Percentiles rank a stretch among this genome's conserved stretches.
phyloP scores from a whole-genome alignment of 2,113 vertebrate genomes.

The Lasiurus borealis region DNA sequence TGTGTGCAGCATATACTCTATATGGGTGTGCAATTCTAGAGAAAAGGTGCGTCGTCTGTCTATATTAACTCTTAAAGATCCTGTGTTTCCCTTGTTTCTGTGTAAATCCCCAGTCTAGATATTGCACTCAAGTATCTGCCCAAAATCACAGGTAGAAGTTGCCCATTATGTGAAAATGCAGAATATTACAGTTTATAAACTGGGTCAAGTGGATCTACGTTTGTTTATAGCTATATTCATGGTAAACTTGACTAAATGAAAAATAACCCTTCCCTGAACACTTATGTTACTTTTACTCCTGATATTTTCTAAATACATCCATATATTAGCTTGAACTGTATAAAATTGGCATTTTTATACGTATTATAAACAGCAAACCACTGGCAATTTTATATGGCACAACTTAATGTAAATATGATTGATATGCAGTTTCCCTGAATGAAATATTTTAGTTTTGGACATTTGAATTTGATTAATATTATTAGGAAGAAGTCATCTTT shows the following conservation, averaged over 20 bases:
- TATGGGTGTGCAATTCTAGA: not conserved
- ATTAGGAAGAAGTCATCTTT: not conserved
- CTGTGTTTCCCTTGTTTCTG: not conserved
- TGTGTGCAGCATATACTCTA: not conserved
- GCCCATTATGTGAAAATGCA: not conserved
- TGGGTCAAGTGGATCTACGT: not conserved
- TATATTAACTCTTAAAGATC: not conserved
- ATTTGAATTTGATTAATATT: not conserved
- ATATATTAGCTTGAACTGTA: not conserved
- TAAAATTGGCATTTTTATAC: not conserved
- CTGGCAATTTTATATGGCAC: not conserved
- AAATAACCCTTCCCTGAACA: not conserved
- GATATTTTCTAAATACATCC: not conserved
- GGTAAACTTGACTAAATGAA: not conserved
- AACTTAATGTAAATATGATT: not conserved
- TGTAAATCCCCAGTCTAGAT: not conserved
- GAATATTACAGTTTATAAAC: not conserved
- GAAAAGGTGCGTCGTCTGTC: not conserved
- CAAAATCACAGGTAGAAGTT: not conserved
- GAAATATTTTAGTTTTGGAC: constrained; percentile 5
- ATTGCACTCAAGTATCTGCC: not conserved
- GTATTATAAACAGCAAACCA: not conserved
- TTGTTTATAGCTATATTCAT: not conserved
- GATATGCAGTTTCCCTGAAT: not conserved
- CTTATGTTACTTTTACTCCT: not conserved